phyloP scores from a whole-genome alignment of 2,888 invertebrate genomes.

The Lasioglossum vierecki region DNA sequence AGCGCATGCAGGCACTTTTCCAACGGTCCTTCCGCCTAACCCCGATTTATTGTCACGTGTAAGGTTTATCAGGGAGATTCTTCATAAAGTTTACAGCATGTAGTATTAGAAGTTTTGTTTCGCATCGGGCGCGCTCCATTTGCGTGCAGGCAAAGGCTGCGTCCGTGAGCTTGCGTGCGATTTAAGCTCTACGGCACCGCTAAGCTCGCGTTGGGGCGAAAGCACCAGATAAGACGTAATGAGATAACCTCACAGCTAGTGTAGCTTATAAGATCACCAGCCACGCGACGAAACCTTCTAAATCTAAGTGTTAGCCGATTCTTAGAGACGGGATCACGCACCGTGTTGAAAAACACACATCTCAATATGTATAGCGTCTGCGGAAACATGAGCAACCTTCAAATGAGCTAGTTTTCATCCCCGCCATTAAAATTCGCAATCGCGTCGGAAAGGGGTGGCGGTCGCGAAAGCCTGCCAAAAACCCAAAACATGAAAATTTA shows the following conservation, averaged over 20 bases:
- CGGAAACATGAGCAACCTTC: not conserved
- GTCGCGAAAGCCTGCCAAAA: too few species aligned
- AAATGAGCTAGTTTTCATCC: too few species aligned
- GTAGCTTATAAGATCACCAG: slow-evolving; percentile 83
- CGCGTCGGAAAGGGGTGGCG: not conserved
- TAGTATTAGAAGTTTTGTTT: slow-evolving; percentile 23
- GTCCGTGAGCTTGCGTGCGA: slow-evolving; percentile 78
- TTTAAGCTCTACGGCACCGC: slow-evolving; percentile 78
- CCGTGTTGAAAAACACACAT: slow-evolving; percentile 37
- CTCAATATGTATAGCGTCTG: slow-evolving; percentile 35
- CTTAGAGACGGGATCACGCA: slow-evolving; percentile 64
- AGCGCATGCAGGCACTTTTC: not conserved
- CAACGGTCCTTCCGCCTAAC: slow-evolving; percentile 6
- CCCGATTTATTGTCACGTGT: slow-evolving; percentile 1
- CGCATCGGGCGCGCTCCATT: slow-evolving; percentile 38
- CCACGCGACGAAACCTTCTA: slow-evolving; percentile 84
- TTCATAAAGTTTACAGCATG: not conserved
- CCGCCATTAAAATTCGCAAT: not conserved
- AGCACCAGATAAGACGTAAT: slow-evolving; percentile 83
- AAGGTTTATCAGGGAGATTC: slow-evolving; percentile 1
- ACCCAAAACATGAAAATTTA: too few species aligned
- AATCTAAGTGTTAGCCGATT: slow-evolving; percentile 76
- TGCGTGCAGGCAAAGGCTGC: slow-evolving; percentile 58
- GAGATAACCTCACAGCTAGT: slow-evolving; percentile 81
- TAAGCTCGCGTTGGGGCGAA: slow-evolving; percentile 78